Conservation (phyloP, 2,113 vertebrate genomes). For the Psittacara wagleri region DNA sequence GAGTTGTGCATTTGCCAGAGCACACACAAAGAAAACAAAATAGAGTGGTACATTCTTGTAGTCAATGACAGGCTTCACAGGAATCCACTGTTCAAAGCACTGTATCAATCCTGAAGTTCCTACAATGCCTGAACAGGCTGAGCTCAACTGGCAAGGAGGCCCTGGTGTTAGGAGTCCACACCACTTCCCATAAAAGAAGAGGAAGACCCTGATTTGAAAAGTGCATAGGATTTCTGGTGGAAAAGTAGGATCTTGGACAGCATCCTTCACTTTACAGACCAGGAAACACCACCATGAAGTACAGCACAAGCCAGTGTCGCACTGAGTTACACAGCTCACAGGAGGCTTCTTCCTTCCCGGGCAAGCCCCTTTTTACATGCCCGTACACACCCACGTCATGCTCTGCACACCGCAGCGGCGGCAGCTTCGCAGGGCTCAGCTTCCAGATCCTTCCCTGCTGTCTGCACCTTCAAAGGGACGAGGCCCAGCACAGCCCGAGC, state of each 20-base stretch:
- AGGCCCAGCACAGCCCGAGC: accelerated
- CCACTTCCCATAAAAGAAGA: neutral
- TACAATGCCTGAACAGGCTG: accelerated
- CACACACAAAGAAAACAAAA: neutral
- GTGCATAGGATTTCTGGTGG: accelerated
- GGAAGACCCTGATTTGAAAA: neutral
- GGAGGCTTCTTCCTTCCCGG: neutral
- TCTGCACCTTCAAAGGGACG: accelerated
- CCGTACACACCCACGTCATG: accelerated
- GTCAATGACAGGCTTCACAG: neutral
- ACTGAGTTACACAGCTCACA: neutral
- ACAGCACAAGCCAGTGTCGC: accelerated
- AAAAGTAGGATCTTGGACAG: neutral
- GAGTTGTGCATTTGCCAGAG: neutral
- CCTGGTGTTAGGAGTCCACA: accelerated
- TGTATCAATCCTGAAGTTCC: accelerated
- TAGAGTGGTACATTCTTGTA: neutral
- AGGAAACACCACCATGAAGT: accelerated
- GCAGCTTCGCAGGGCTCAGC: neutral
- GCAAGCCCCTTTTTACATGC: neutral
- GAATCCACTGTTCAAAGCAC: neutral
- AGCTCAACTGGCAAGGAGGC: neutral
- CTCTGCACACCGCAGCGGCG: accelerated
- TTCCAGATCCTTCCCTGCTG: neutral
- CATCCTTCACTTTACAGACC: neutral